A percentile compares a stretch with the other conserved stretches of the same genome.
These are phyloP conservation scores for Fabriciana adippe DNA, from an alignment of 2,888 invertebrate species.

Conservation along the genomic window DNA sequence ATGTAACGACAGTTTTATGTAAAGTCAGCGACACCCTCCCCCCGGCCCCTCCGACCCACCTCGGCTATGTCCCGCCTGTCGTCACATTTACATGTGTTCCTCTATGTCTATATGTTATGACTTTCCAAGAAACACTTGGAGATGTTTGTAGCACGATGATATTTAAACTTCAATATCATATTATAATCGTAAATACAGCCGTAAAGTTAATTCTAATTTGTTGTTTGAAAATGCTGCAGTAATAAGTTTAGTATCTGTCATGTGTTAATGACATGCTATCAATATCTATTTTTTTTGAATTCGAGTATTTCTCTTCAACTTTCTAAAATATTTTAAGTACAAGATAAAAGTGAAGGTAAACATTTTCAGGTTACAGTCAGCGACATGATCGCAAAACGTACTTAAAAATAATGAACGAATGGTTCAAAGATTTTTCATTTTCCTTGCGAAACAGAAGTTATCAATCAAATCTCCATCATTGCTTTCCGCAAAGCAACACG, in stretches of 20 bases:
- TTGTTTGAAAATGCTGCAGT: neutral
- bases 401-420: too few species aligned
- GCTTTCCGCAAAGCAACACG: neutral
- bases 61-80: neutral
- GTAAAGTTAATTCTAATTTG: neutral
- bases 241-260: too few species aligned
- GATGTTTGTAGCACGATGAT: neutral
- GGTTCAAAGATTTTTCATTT: too few species aligned
- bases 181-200: neutral
- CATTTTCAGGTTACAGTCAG: too few species aligned
- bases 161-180: neutral
- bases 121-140: constrained; percentile 3
- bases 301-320: too few species aligned
- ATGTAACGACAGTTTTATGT: constrained; percentile 21
- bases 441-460: neutral
- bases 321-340: too few species aligned
- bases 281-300: too few species aligned
- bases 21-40: neutral
- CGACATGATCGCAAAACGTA: too few species aligned
- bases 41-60: neutral
- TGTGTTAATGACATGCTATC: too few species aligned
- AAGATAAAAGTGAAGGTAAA: too few species aligned
- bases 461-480: constrained; percentile 2
- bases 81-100: constrained; percentile 14
- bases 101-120: neutral